Conservation (phyloP, 2,113 vertebrate genomes). For the Bujurquina vittata region DNA sequence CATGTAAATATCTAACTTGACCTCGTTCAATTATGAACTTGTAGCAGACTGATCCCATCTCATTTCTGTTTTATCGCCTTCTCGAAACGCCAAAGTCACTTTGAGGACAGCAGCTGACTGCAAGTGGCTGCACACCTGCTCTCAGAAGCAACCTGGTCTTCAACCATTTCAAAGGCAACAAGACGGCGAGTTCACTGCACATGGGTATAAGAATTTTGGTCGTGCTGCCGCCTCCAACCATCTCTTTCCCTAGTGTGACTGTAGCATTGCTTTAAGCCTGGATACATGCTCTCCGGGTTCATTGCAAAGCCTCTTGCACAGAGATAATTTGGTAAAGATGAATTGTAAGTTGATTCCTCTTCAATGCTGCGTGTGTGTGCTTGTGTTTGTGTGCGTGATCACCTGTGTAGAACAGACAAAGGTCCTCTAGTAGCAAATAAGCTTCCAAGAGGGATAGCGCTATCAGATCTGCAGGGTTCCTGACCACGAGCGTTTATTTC, state of each 20-base stretch:
- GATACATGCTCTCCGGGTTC: not conserved
- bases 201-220: not conserved
- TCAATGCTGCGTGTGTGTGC: not conserved
- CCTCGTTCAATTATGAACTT: not conserved
- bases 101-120: not conserved
- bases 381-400: not conserved
- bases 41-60: not conserved
- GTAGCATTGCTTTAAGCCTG: not conserved
- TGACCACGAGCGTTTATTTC: slow-evolving; percentile 14
- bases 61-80: not conserved
- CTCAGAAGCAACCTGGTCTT: not conserved
- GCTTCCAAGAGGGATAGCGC: not conserved
- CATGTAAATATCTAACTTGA: not conserved
- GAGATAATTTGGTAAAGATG: not conserved
- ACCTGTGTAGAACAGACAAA: slow-evolving; percentile 8
- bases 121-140: not conserved
- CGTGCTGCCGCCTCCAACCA: not conserved
- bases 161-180: not conserved
- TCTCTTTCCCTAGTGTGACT: not conserved
- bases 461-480: slow-evolving; percentile 29
- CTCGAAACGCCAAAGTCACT: not conserved
- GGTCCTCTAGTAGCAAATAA: slow-evolving; percentile 14
- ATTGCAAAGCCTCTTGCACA: not conserved
- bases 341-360: not conserved
- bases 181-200: not conserved